Base-by-base conservation (phyloP, 2,113 vertebrate species). In the Atherinomorus stipes region DNA sequence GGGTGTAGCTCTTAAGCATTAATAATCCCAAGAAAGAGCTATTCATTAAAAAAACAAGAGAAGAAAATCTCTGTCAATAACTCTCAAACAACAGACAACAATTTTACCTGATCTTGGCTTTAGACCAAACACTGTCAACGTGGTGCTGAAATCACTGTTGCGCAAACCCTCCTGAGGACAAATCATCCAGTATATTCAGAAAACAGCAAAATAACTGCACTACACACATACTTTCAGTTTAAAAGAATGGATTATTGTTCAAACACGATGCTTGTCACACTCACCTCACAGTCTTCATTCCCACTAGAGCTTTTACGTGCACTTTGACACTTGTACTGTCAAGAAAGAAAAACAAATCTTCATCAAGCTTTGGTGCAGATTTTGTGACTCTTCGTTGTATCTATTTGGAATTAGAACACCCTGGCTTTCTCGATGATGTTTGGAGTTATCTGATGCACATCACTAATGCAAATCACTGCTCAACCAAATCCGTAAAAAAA, bases 31-130 rank as follows among this genome's bases (percentile, higher is more conserved):
- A 12, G 19, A 1, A 3, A 0, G 11, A n/a, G 1, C 16, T 44
- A 50, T 26, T 64, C 40, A 42, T 18, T n/a, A n/a, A n/a, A n/a
- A n/a, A n/a, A n/a, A n/a, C n/a, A n/a, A n/a, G n/a, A n/a, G n/a
- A n/a, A n/a, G n/a, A n/a, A n/a, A n/a, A n/a, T n/a, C n/a, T n/a
- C n/a, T n/a, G n/a, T n/a, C n/a, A 28, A 9, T 26, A 6, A 1
- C 11, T 6, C 18, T 37, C 2, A 28, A 9, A 37, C 4, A 69
- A 65, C 12, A 51, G 2, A 15, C 1, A 0, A 38, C 4, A 26
- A 2, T 2, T 0, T 81, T 95, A 99, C 98, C 97, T 95, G 97
- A 97, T 93, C 98, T 94, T 19, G 97, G 97, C 69, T 98, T 99
- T 62, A 99, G 94, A 77, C 98, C 98, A 95, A 99, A 99, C 58